These are phyloP conservation scores for Calidris pugnax DNA, from an alignment of 2,113 vertebrate species.

Conservation along the genomic window DNA sequence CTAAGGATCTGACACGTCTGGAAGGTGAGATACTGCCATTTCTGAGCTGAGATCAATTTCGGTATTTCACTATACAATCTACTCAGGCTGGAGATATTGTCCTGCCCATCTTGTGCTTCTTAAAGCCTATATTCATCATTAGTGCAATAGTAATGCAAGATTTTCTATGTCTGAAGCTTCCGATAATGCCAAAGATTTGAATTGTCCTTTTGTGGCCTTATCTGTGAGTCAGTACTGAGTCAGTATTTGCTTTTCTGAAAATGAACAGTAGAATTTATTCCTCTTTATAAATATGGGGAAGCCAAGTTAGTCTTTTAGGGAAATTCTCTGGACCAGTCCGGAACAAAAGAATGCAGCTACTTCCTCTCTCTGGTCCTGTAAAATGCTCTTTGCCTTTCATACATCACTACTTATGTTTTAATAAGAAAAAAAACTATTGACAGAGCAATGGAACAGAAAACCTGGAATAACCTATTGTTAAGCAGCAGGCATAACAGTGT, in stretches of 20 bases:
- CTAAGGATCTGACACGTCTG: not conserved
- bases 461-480: fast-evolving
- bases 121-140: not conserved
- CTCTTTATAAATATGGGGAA: not conserved
- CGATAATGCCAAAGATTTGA: not conserved
- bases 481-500: not conserved
- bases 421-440: not conserved
- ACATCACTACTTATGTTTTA: not conserved
- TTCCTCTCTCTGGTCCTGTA: not conserved
- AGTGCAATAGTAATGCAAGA: not conserved
- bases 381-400: not conserved
- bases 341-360: not conserved
- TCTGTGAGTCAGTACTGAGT: not conserved
- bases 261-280: not conserved
- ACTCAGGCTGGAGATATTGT: not conserved
- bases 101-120: not conserved
- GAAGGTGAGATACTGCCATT: not conserved
- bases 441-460: not conserved
- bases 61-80: not conserved
- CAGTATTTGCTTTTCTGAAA: not conserved
- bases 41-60: not conserved
- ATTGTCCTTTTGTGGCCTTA: not conserved
- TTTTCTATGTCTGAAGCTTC: not conserved
- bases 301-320: not conserved
- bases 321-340: not conserved